Evolutionary conservation across 2,113 vertebrate species (phyloP).

Genomic region (Serinus canaria): DNA sequence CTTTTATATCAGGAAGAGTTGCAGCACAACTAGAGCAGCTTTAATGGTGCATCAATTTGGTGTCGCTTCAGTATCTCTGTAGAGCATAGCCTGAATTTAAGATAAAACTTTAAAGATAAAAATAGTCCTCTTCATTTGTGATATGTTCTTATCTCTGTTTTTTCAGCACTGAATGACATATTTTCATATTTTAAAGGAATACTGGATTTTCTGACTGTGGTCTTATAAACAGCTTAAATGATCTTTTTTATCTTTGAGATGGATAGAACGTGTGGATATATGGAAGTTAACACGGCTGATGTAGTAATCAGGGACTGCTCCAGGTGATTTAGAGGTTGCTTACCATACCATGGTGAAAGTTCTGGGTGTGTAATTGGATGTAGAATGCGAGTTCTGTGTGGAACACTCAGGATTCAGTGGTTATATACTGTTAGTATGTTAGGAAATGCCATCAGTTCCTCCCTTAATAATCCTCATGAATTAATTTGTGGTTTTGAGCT

Average conservation of each 20-base stretch:
- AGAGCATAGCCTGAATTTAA: background rate
- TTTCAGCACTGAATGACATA: background rate
- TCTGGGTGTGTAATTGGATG: background rate
- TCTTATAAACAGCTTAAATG: background rate
- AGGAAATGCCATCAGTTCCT: background rate
- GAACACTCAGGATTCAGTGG: background rate
- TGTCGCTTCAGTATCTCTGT: background rate
- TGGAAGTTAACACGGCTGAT: accelerated
- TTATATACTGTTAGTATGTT: background rate
- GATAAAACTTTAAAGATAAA: background rate
- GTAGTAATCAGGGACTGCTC: background rate
- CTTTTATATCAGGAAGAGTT: background rate
- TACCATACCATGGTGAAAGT: accelerated
- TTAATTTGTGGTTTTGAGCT: background rate
- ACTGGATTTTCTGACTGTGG: background rate
- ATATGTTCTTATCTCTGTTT: background rate
- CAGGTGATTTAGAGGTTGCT: background rate
- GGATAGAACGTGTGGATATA: background rate
- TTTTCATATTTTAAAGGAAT: background rate
- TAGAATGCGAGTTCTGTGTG: background rate
- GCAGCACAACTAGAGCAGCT: background rate
- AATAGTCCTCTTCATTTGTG: background rate
- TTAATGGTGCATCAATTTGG: background rate
- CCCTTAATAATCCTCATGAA: background rate
- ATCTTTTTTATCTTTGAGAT: background rate